Percentiles rank a stretch among this genome's conserved stretches.
These are phyloP conservation scores for Solenopsis invicta DNA, from an alignment of 1,140 invertebrate genomes.

Conservation along the genomic window DNA sequence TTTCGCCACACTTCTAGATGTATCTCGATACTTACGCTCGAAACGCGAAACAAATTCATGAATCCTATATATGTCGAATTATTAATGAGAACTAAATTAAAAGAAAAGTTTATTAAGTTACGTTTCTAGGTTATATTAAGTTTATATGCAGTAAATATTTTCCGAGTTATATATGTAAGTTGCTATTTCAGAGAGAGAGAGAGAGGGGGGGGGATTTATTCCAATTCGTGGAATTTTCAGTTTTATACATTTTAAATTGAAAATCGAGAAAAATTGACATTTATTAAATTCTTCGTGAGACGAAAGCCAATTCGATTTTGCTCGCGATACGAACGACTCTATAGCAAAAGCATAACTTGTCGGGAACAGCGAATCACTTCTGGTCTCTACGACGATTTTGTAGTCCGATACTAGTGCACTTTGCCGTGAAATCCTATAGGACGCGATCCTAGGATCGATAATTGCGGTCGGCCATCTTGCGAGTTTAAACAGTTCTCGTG, in stretches of 20 bases:
- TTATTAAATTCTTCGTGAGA: neutral
- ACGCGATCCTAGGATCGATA: constrained; percentile 47
- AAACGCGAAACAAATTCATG: neutral
- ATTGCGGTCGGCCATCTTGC: constrained; percentile 65
- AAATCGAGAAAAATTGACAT: neutral
- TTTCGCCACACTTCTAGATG: constrained; percentile 17
- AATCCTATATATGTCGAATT: neutral
- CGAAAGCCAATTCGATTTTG: neutral
- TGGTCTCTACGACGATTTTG: constrained; percentile 27
- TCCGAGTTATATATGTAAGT: too few species aligned
- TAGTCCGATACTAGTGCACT: constrained; percentile 31
- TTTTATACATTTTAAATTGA: neutral
- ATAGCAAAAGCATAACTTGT: neutral
- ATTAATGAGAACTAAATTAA: neutral
- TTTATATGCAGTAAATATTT: neutral
- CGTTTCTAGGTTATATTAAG: neutral
- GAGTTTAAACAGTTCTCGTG: constrained; percentile 67
- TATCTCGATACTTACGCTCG: neutral
- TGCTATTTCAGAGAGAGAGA: neutral
- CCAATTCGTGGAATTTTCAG: too few species aligned
- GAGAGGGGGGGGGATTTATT: neutral
- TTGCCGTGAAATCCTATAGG: constrained; percentile 33
- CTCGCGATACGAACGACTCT: neutral
- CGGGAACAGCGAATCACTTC: neutral
- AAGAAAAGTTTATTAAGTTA: neutral